Conservation (phyloP, 2,113 vertebrate genomes). For the Crocuta crocuta region DNA sequence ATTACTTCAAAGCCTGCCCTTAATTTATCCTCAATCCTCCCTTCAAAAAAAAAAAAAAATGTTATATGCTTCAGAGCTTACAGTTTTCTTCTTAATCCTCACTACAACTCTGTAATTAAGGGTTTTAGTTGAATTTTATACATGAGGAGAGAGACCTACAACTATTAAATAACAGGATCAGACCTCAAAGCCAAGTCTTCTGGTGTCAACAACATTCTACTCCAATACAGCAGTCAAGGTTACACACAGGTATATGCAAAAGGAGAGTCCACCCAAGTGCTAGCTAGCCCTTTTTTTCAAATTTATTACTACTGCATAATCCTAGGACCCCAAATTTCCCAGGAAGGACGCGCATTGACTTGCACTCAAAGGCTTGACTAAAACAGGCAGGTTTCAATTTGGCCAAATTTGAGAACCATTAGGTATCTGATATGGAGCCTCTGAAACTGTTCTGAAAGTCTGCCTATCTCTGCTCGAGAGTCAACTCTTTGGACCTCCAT, state of each 20-base stretch:
- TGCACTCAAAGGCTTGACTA: background rate
- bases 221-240: background rate
- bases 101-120: slow-evolving; percentile 3
- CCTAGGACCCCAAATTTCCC: background rate
- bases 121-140: slow-evolving; percentile 40
- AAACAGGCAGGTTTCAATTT: slow-evolving; percentile 46
- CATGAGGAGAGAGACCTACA: background rate
- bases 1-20: slow-evolving; percentile 35
- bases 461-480: background rate
- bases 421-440: slow-evolving; percentile 19
- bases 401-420: slow-evolving; percentile 6
- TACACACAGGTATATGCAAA: background rate
- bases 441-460: slow-evolving; percentile 36
- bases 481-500: slow-evolving; percentile 8
- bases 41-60: background rate
- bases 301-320: background rate
- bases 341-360: background rate
- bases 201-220: slow-evolving; percentile 6
- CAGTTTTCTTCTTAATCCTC: slow-evolving; percentile 57
- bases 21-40: slow-evolving; percentile 9
- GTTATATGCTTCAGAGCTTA: slow-evolving; percentile 8
- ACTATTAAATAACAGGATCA: background rate
- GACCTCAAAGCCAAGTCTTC: background rate
- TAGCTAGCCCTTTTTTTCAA: background rate
- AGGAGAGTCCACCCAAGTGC: background rate